phyloP scores from a whole-genome alignment of 2,888 invertebrate genomes.

The Melieria crassipennis region DNA sequence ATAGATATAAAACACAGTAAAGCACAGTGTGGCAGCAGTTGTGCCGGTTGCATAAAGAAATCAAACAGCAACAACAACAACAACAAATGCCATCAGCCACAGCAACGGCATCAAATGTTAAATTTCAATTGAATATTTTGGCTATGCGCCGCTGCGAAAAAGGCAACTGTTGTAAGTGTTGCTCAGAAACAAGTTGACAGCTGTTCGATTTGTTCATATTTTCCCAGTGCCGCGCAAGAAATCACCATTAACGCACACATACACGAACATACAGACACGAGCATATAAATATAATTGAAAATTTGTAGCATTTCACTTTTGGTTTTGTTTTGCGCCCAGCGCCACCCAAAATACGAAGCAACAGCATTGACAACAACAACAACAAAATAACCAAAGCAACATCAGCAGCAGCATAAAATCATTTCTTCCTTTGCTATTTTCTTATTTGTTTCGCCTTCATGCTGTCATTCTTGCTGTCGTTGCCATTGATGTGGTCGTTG shows the following conservation, averaged over 20 bases:
- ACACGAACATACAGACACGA: slow-evolving; percentile 29
- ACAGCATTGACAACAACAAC: too few relatives aligned
- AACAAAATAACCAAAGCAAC: too few relatives aligned
- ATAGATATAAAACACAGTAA: too few relatives aligned
- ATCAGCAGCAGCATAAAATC: background rate
- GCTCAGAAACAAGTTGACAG: slow-evolving; percentile 35
- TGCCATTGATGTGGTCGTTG: background rate
- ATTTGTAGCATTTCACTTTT: slow-evolving; percentile 33
- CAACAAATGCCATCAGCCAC: too few relatives aligned
- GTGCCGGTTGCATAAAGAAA: too few relatives aligned
- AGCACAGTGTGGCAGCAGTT: too few relatives aligned
- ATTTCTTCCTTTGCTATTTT: background rate
- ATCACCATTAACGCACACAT: background rate
- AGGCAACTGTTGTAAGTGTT: too few relatives aligned
- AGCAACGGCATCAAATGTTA: too few relatives aligned
- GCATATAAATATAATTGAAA: background rate
- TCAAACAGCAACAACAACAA: too few relatives aligned
- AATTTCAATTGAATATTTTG: too few relatives aligned
- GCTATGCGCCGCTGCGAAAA: too few relatives aligned
- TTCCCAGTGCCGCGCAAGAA: slow-evolving; percentile 17
- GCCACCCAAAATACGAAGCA: too few relatives aligned
- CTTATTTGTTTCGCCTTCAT: background rate
- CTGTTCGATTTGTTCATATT: slow-evolving; percentile 40
- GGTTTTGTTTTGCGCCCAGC: slow-evolving; percentile 8
- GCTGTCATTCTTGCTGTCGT: background rate